Conservation (phyloP, 2,113 vertebrate genomes). For the Entelurus aequoreus region DNA sequence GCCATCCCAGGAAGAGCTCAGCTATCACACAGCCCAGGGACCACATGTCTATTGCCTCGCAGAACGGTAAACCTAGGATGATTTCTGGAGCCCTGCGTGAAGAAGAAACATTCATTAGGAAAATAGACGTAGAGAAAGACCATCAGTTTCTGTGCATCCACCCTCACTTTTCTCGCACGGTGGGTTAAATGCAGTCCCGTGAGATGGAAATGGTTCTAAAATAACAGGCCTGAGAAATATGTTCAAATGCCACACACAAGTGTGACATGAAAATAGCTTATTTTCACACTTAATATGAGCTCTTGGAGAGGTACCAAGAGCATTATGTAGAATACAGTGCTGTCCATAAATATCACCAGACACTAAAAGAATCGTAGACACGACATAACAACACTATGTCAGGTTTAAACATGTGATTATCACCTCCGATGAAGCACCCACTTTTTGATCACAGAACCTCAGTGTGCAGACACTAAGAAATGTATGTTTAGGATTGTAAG, state of each 20-base stretch:
- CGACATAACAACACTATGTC: slow-evolving; percentile 1
- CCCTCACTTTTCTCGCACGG: slow-evolving; percentile 1
- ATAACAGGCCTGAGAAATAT: not conserved
- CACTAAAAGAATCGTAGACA: not conserved
- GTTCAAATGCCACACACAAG: not conserved
- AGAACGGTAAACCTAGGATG: slow-evolving; percentile 95
- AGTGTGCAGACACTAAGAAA: slow-evolving; percentile 14
- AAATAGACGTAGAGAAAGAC: not conserved
- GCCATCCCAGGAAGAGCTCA: slow-evolving; percentile 98
- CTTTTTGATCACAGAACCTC: slow-evolving; percentile 9
- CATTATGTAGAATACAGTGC: slow-evolving; percentile 14
- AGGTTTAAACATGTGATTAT: not conserved
- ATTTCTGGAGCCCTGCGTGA: slow-evolving; percentile 91
- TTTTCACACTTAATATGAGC: slow-evolving; percentile 14
- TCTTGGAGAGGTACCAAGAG: slow-evolving; percentile 10
- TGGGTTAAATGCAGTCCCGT: not conserved
- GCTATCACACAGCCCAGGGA: slow-evolving; percentile 97
- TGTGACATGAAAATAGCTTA: slow-evolving; percentile 6
- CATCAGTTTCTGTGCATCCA: slow-evolving; percentile 1
- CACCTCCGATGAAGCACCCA: slow-evolving; percentile 5
- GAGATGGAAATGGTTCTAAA: not conserved
- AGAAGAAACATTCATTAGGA: slow-evolving; percentile 22
- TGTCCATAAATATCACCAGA: slow-evolving; percentile 9
- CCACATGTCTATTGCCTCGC: slow-evolving; percentile 99
- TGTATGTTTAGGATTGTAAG: slow-evolving; percentile 12